Evolutionary conservation across 1,140 invertebrate species (phyloP).

Genomic region (Littorina saxatilis): DNA sequence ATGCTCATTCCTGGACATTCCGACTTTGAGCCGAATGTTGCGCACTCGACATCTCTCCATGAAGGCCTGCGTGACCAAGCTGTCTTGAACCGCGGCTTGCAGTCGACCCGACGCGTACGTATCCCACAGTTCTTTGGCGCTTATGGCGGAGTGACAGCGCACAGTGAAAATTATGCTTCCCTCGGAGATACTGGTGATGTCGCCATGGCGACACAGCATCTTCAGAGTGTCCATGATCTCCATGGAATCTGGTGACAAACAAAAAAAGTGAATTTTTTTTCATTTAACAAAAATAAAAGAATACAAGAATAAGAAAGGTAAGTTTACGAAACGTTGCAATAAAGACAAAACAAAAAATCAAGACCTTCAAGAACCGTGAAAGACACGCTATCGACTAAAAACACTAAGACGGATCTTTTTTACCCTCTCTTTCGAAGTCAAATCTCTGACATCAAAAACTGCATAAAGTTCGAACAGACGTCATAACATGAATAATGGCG

Average conservation of each 20-base stretch:
- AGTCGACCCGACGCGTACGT: constrained; percentile 54
- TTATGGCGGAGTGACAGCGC: constrained; percentile 43
- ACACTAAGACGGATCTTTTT: too few species aligned
- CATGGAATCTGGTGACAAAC: constrained; percentile 47
- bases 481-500: too few species aligned
- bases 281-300: neutral
- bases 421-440: too few species aligned
- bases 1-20: constrained; percentile 58
- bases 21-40: constrained; percentile 46
- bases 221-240: constrained; percentile 64
- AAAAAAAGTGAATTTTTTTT: neutral
- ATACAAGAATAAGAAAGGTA: neutral
- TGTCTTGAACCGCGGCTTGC: constrained; percentile 47
- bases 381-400: too few species aligned
- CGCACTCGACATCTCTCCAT: constrained; percentile 43
- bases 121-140: constrained; percentile 55
- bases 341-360: neutral
- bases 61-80: constrained; percentile 47
- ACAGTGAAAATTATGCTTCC: constrained; percentile 61
- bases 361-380: neutral
- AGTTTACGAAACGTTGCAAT: neutral
- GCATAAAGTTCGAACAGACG: too few species aligned
- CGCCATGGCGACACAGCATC: constrained; percentile 62
- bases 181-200: constrained; percentile 52
- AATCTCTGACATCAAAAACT: too few species aligned